These are phyloP conservation scores for Mastomys coucha DNA, from an alignment of 2,113 vertebrate species.

Conservation along the genomic window DNA sequence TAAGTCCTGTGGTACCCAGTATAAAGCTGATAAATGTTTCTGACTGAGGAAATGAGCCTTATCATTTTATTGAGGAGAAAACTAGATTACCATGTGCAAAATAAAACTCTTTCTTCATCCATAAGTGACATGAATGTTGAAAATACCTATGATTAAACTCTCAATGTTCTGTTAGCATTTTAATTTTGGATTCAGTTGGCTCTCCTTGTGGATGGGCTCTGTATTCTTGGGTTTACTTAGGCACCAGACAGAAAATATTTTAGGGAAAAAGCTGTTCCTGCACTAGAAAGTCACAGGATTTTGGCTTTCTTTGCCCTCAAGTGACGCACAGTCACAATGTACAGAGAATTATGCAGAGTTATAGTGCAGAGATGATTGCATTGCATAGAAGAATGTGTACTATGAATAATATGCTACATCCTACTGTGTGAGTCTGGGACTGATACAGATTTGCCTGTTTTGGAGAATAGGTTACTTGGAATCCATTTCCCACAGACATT, in stretches of 20 bases:
- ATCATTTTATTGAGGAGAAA: constrained; percentile 1
- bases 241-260: background rate
- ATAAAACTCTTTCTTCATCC: background rate
- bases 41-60: background rate
- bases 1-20: background rate
- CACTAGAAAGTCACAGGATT: background rate
- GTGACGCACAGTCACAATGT: background rate
- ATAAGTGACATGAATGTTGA: background rate
- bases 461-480: background rate
- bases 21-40: background rate
- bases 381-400: background rate
- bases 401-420: background rate
- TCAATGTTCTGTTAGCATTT: background rate
- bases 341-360: background rate
- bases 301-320: background rate
- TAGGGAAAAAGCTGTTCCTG: background rate
- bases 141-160: background rate
- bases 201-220: background rate
- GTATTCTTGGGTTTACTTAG: background rate
- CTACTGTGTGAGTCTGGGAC: background rate
- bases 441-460: background rate
- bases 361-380: too few relatives aligned
- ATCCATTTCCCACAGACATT: background rate
- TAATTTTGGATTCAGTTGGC: background rate
- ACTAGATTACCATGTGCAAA: background rate